Percentiles rank a stretch among this genome's conserved stretches.
phyloP scores from a whole-genome alignment of 2,888 invertebrate genomes.

The Acanthosepion lycidas region DNA sequence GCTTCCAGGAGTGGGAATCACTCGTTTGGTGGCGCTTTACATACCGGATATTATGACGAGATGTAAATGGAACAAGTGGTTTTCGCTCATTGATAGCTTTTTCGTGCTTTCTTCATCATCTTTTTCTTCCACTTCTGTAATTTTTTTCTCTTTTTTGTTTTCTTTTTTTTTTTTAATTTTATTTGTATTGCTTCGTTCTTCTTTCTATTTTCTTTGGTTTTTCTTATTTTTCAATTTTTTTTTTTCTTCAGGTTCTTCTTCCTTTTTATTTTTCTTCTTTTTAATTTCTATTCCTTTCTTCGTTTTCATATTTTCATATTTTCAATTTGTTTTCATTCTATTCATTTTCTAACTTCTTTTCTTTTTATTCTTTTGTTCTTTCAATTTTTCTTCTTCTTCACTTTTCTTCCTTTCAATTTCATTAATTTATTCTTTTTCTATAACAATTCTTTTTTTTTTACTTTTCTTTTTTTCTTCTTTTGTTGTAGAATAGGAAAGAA shows the following conservation, averaged over 20 bases:
- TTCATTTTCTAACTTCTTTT: too few relatives aligned
- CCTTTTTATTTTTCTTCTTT: neutral
- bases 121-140: neutral
- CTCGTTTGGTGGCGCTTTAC: neutral
- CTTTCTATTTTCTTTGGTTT: neutral
- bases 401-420: too few relatives aligned
- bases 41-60: neutral
- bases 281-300: neutral
- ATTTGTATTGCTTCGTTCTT: neutral
- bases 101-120: neutral
- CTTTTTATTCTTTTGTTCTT: too few relatives aligned
- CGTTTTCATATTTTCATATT: neutral
- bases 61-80: slow-evolving; percentile 20
- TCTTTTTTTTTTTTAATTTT: neutral
- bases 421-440: too few relatives aligned
- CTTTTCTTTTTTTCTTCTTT: too few relatives aligned
- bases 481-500: too few relatives aligned
- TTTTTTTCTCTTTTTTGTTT: neutral
- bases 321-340: too few relatives aligned
- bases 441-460: too few relatives aligned
- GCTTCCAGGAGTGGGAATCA: neutral
- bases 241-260: neutral
- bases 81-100: neutral
- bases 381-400: too few relatives aligned
- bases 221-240: too few relatives aligned